Evolutionary conservation across 2,797 vertebrate genomes (phyloP), one percentile per base, ranked within the genome.

Genomic region (Lutra lutra): DNA sequence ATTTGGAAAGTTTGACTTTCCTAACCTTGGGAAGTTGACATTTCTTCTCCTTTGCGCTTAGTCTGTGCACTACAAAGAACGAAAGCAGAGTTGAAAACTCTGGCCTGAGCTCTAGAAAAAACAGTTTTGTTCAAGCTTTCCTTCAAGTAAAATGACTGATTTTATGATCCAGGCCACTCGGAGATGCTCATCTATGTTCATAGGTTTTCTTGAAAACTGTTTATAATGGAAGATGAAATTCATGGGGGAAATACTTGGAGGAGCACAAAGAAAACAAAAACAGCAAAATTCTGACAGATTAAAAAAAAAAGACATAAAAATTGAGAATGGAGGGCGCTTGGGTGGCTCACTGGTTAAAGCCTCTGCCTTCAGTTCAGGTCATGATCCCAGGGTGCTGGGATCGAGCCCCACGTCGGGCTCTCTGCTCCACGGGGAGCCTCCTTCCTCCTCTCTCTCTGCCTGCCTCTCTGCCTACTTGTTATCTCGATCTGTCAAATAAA

Each of bases 71-170:
- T 87, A 93, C 43, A 92, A 86, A 94, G 95, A 89, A 40, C 51
- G 15, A 3, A 75, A 35, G 84, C 20, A 23, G n/a, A 51, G 46
- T 58, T 38, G 54, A 48, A 38, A 51, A 90, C 18, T 56, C 40
- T 54, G 56, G 68, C 32, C 7, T 86, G 20, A 86, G 85, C 96
- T 73, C 40, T 68, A 83, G 79, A 62, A 96, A 73, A 93, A 14
- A 66, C 62, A n/a, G 27, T 93, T 83, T 86, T 80, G 11, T 32
- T 78, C 70, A 75, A 27, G 1, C 7, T 35, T 80, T 88, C 75
- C 27, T 66, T 90, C 35, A 29, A 21, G 13, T 35, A 48, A 80
- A 90, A 77, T 23, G 56, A 54, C 23, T 84, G 83, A 46, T 75
- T 89, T 92, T 75, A 17, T 60, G 35, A 82, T 62, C 77, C 6